A percentile compares a stretch with the other conserved stretches of the same genome.
phyloP scores from a whole-genome alignment of 2,797 vertebrate species.

The Mergus octosetaceus region DNA sequence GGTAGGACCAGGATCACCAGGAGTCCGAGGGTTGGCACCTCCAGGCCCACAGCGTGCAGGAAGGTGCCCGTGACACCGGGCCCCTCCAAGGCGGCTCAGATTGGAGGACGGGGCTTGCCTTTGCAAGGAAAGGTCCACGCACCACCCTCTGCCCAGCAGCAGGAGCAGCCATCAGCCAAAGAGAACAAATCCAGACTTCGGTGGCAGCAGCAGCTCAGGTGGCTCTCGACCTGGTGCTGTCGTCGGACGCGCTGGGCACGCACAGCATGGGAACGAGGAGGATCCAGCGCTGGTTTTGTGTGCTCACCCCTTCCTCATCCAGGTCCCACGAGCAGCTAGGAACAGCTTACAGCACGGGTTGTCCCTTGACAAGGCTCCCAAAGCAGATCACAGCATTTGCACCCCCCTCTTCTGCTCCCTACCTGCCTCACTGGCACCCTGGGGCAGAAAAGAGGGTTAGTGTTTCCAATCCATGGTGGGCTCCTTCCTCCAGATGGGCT shows the following conservation, averaged over 20 bases:
- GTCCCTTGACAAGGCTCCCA: neutral
- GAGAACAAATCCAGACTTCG: neutral
- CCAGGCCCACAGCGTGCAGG: neutral
- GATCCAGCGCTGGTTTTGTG: neutral
- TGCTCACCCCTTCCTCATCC: neutral
- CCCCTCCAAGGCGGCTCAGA: neutral
- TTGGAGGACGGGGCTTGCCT: neutral
- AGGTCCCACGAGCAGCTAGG: neutral
- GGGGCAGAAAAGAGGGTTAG: neutral
- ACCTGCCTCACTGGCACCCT: neutral
- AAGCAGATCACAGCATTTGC: neutral
- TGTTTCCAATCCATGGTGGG: neutral
- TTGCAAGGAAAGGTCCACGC: fast-evolving
- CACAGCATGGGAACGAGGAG: neutral
- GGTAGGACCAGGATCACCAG: neutral
- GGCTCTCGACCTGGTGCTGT: neutral
- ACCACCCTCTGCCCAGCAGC: neutral
- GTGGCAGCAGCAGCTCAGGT: neutral
- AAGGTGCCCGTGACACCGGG: neutral
- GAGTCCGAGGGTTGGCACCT: neutral
- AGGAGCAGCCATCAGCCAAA: neutral
- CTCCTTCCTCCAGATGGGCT: neutral
- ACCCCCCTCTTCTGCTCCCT: neutral
- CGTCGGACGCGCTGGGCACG: neutral
- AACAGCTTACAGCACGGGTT: fast-evolving